phyloP scores from a whole-genome alignment of 2,888 invertebrate genomes.

The Tortricodes alternella region DNA sequence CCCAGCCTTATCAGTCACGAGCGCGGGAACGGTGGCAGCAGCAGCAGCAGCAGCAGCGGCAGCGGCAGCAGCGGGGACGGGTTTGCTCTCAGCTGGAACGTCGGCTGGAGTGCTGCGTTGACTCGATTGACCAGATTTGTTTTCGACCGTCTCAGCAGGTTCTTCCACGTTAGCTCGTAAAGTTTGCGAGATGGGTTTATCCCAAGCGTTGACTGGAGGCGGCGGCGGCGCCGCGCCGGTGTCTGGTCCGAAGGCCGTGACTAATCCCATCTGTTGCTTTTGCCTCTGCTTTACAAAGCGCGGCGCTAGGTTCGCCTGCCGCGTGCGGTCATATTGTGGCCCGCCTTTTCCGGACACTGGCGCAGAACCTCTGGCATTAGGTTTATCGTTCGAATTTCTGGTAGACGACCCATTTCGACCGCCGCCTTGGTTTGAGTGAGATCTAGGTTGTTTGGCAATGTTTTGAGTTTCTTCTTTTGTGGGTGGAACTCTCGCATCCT shows the following conservation, averaged over 20 bases:
- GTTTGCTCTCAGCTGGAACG: conserved; percentile 57
- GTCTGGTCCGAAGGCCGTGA: conserved; percentile 73
- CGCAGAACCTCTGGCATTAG: conserved; percentile 60
- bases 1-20: conserved; percentile 76
- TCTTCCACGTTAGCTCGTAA: conserved; percentile 82
- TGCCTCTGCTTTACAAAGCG: conserved; percentile 90
- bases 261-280: conserved; percentile 74
- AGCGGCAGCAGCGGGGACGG: conserved; percentile 40
- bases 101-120: conserved; percentile 75
- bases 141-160: conserved; percentile 54
- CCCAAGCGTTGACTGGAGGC: conserved; percentile 92
- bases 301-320: conserved; percentile 87
- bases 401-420: conserved; percentile 72
- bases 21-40: conserved; percentile 32
- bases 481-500: conserved; percentile 75
- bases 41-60: not conserved
- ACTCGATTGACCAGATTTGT: conserved; percentile 69
- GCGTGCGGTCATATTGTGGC: conserved; percentile 75
- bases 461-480: conserved; percentile 65
- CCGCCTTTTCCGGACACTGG: conserved; percentile 61
- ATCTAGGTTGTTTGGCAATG: conserved; percentile 65
- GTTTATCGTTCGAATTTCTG: conserved; percentile 68
- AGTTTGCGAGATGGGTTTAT: conserved; percentile 89
- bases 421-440: conserved; percentile 73
- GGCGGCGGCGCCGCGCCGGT: conserved; percentile 84